Evolutionary conservation across 2,113 vertebrate species (phyloP), one percentile per base, ranked within the genome.

Genomic region (Nibea coibor): DNA sequence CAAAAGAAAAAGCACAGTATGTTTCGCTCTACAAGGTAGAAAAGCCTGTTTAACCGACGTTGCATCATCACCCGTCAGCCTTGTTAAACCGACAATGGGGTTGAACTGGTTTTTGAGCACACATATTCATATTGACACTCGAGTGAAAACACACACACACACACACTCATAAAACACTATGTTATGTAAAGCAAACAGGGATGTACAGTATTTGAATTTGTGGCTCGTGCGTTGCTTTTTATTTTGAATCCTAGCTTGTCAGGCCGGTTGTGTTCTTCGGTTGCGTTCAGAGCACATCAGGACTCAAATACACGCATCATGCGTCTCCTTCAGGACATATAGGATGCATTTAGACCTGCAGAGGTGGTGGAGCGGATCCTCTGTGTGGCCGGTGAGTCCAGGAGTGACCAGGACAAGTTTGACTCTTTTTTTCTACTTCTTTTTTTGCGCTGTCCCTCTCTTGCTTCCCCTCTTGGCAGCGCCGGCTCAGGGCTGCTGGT

Each of bases 1-100:
- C 48, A 56, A 65, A 76, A 43, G 68, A 28, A 17, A 59, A 80
- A 59, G 5, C 3, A 73, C 69, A 70, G 51, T n/a, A 50, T 84
- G 74, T 90, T 80, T 78, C 57, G 65, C 74, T 75, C 43, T 63
- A 64, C 24, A 47, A 62, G 78, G 11, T 82, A 16, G 86, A 91
- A 89, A 92, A 92, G 81, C 92, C 90, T 71, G 93, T 94, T 93
- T 73, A 93, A 94, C 94, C 11, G 87, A 31, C 77, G 12, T 91
- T 88, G 39, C 79, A 28, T 89, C 91, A 88, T 65, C 77, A 82
- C 85, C 86, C 69, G 87, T 75, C 35, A 24, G 57, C 80, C 84
- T 16, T 19, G 61, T 87, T 71, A 22, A 82, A 74, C 79, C 35
- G 65, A 71, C 82, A 67, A 24, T 59, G 78, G 62, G n/a, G 91